These are phyloP conservation scores for Pygoscelis adeliae DNA, from an alignment of 2,113 vertebrate genomes.

Conservation along the genomic window DNA sequence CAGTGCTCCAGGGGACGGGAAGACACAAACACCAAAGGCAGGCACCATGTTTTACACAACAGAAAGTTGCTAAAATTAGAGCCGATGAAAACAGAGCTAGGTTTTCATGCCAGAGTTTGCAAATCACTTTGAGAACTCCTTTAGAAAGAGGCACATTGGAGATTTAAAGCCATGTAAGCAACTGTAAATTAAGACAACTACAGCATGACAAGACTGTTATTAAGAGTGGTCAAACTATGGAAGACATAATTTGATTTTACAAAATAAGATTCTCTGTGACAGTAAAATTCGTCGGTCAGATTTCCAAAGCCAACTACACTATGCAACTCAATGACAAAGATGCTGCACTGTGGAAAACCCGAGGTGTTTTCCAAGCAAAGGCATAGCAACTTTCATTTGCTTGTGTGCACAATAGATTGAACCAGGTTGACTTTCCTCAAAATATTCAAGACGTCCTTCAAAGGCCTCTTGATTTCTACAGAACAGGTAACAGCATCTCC, in stretches of 20 bases:
- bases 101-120: neutral
- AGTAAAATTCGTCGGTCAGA: neutral
- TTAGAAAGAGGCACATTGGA: neutral
- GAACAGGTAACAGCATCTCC: slow-evolving; percentile 34
- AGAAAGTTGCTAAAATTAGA: slow-evolving; percentile 13
- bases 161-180: neutral
- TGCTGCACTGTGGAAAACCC: neutral
- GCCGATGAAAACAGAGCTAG: neutral
- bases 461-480: slow-evolving; percentile 17
- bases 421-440: neutral
- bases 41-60: neutral
- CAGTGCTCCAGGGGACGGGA: neutral
- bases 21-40: neutral
- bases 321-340: neutral
- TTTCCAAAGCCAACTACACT: neutral
- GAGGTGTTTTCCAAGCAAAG: neutral
- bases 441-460: neutral
- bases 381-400: neutral
- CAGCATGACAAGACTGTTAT: neutral
- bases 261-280: neutral
- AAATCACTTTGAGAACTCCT: neutral
- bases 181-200: neutral
- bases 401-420: neutral
- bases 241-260: neutral
- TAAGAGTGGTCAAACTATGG: neutral